Conservation (phyloP, 1,140 invertebrate genomes). For the Micrasema longulum region DNA sequence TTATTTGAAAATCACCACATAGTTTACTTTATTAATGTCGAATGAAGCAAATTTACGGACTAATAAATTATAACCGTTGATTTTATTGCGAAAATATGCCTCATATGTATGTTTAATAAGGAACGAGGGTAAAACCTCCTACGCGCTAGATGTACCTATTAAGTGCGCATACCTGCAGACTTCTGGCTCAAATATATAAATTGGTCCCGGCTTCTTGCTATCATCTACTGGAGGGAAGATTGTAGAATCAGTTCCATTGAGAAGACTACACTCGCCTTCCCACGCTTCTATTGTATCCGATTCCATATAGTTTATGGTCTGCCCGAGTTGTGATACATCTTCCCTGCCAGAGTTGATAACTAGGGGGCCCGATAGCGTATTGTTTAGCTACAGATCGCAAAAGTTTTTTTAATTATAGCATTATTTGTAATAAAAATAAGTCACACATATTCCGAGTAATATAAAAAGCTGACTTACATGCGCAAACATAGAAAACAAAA, state of each 20-base stretch:
- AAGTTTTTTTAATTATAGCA: no score
- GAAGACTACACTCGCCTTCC: conserved; percentile 66
- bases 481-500: conserved; percentile 68
- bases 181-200: conserved; percentile 71
- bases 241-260: conserved; percentile 71
- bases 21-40: no score
- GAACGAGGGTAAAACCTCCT: no score
- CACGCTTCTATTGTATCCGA: conserved; percentile 59
- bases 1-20: no score
- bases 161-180: conserved; percentile 69
- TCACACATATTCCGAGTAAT: not conserved
- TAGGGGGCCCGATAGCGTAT: conserved; percentile 67
- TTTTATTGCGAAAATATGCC: no score
- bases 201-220: conserved; percentile 57
- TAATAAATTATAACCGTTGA: no score
- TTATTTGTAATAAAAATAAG: no score
- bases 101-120: no score
- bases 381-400: conserved; percentile 72
- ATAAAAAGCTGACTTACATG: conserved; percentile 62
- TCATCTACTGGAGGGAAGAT: conserved; percentile 70
- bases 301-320: conserved; percentile 68
- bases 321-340: conserved; percentile 64
- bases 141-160: not conserved
- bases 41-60: no score
- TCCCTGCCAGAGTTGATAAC: conserved; percentile 67